Evolutionary conservation across 2,888 invertebrate genomes (phyloP).

Genomic region (Autographa gamma): DNA sequence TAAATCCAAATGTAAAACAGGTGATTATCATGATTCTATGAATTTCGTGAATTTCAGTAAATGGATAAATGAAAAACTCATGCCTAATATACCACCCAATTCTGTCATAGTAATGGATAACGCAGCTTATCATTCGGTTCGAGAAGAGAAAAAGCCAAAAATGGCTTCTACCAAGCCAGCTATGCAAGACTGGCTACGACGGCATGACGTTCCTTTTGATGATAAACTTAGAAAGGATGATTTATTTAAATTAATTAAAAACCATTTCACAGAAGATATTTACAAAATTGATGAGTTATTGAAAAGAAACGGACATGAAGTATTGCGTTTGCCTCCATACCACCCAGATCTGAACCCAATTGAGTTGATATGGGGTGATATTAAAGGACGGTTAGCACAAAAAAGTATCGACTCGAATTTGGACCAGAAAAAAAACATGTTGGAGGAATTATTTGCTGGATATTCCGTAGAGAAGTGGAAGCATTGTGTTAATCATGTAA

Average conservation of each 20-base stretch:
- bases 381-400: slow-evolving; percentile 27
- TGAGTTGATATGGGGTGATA: slow-evolving; percentile 21
- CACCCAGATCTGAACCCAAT: slow-evolving; percentile 33
- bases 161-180: background rate
- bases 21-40: slow-evolving; percentile 11
- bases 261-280: slow-evolving; percentile 1
- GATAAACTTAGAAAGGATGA: background rate
- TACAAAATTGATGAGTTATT: slow-evolving; percentile 20
- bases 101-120: background rate
- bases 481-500: slow-evolving; percentile 29
- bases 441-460: slow-evolving; percentile 16
- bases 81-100: slow-evolving; percentile 3
- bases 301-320: slow-evolving; percentile 20
- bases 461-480: slow-evolving; percentile 28
- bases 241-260: background rate
- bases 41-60: background rate
- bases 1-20: slow-evolving; percentile 20
- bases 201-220: background rate
- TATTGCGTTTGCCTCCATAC: slow-evolving; percentile 24
- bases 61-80: background rate
- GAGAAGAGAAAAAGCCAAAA: slow-evolving; percentile 5
- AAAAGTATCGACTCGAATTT: slow-evolving; percentile 32
- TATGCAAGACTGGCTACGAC: background rate
- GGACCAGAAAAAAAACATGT: slow-evolving; percentile 17
- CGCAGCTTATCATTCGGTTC: slow-evolving; percentile 6